These are phyloP conservation scores for Drosophila athabasca DNA, from an alignment of 1,140 invertebrate genomes.

Conservation along the genomic window DNA sequence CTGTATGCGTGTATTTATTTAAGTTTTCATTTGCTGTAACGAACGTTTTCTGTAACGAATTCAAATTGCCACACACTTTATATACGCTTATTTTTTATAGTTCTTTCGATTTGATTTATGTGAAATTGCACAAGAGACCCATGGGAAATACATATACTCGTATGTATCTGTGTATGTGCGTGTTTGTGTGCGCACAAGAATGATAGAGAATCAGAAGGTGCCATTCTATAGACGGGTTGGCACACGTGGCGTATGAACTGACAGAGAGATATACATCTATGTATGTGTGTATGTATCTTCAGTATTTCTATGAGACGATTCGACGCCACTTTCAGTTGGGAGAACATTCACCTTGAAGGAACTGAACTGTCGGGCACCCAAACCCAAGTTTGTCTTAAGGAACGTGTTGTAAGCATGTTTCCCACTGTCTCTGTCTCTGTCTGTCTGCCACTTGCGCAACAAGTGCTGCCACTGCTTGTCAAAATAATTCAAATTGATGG, in stretches of 20 bases:
- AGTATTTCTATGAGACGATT: not conserved
- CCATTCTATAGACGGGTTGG: conserved; percentile 29
- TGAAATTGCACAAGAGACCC: conserved; percentile 55
- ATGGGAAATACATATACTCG: not conserved
- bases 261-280: not conserved
- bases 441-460: conserved; percentile 36
- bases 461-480: conserved; percentile 69
- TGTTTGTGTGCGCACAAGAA: conserved; percentile 13
- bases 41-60: conserved; percentile 33
- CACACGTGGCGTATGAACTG: conserved; percentile 35
- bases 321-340: conserved; percentile 2
- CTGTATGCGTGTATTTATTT: conserved; percentile 46
- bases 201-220: conserved; percentile 50
- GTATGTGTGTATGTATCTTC: too few species aligned
- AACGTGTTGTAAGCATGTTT: conserved; percentile 40
- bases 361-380: conserved; percentile 8
- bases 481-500: conserved; percentile 75
- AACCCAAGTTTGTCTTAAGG: conserved; percentile 5
- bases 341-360: conserved; percentile 8
- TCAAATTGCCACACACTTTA: conserved; percentile 60
- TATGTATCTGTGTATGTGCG: too few species aligned
- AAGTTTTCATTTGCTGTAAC: conserved; percentile 41
- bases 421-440: not conserved
- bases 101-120: conserved; percentile 72
- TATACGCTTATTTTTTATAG: conserved; percentile 59